A percentile compares a stretch with the other conserved stretches of the same genome.
phyloP scores from a whole-genome alignment of 2,797 vertebrate species.

The Sebastiscus albofasciatus region DNA sequence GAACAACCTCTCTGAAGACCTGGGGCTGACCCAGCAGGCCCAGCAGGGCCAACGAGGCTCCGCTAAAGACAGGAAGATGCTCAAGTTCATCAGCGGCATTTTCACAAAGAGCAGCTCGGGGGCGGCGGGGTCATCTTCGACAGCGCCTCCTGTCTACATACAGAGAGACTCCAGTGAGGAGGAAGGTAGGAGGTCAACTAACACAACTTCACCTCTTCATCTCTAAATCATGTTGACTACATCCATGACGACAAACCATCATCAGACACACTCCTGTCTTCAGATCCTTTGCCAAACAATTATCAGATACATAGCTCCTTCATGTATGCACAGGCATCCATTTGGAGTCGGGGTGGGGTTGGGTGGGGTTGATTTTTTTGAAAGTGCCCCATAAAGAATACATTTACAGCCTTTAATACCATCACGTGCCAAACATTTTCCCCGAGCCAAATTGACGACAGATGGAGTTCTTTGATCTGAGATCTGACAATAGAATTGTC shows the following conservation, averaged over 20 bases:
- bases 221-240: neutral
- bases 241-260: neutral
- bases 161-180: slow-evolving; percentile 87
- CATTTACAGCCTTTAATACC: slow-evolving; percentile 8
- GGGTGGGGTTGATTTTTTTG: slow-evolving; percentile 42
- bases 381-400: slow-evolving; percentile 23
- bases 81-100: slow-evolving; percentile 97
- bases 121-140: slow-evolving; percentile 77
- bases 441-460: slow-evolving; percentile 50
- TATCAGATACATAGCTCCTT: slow-evolving; percentile 10
- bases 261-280: neutral
- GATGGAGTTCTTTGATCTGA: slow-evolving; percentile 64
- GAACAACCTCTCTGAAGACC: slow-evolving; percentile 86
- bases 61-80: slow-evolving; percentile 94
- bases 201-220: slow-evolving; percentile 2
- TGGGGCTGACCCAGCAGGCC: slow-evolving; percentile 74
- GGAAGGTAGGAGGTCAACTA: slow-evolving; percentile 77
- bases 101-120: slow-evolving; percentile 92
- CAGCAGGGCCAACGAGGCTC: slow-evolving; percentile 80
- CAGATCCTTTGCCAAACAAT: neutral
- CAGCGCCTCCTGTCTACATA: slow-evolving; percentile 81
- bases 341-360: slow-evolving; percentile 20
- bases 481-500: slow-evolving; percentile 57
- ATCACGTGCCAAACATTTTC: slow-evolving; percentile 30
- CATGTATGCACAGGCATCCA: slow-evolving; percentile 36